Conservation (phyloP, 2,113 vertebrate genomes). For the Lipotes vexillifer region DNA sequence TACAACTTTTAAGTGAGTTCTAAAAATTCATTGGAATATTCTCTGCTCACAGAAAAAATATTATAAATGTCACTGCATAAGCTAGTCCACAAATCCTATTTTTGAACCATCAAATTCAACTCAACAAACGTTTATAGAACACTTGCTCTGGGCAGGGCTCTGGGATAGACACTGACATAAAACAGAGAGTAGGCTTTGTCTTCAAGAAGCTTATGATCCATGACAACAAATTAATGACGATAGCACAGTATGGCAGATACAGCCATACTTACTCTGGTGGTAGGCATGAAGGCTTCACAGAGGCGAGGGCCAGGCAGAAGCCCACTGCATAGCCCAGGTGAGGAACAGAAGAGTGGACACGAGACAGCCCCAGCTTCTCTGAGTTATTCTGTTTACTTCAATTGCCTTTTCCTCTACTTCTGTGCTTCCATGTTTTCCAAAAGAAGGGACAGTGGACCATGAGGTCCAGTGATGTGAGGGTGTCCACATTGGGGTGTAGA, state of each 20-base stretch:
- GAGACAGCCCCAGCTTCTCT: background rate
- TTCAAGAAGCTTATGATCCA: background rate
- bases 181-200: background rate
- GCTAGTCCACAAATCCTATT: background rate
- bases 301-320: background rate
- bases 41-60: background rate
- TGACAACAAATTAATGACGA: background rate
- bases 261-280: background rate
- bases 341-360: background rate
- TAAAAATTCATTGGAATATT: conserved; percentile 9
- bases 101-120: background rate
- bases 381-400: background rate
- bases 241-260: accelerated
- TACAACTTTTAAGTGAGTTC: conserved; percentile 32
- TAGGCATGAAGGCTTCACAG: background rate
- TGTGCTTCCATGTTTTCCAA: background rate
- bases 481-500: background rate
- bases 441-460: background rate
- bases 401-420: background rate
- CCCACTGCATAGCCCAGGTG: accelerated
- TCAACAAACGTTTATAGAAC: background rate
- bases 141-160: background rate
- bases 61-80: background rate
- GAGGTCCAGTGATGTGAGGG: too few relatives aligned
- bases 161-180: background rate